phyloP scores from a whole-genome alignment of 2,888 invertebrate species.

The Eugnorisma glareosa region DNA sequence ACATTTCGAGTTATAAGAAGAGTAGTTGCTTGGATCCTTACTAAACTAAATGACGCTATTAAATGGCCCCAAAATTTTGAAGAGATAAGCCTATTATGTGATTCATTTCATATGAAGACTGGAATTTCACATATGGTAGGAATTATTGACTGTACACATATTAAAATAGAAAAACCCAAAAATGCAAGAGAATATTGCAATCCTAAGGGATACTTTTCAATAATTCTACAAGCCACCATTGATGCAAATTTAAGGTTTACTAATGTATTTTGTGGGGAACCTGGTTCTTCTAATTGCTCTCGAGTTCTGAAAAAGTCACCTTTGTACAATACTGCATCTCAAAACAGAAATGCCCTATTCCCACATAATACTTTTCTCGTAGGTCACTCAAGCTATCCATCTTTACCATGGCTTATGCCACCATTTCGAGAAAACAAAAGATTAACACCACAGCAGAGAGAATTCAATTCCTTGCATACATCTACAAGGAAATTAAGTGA shows the following conservation, averaged over 20 bases:
- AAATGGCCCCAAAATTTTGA: slow-evolving; percentile 79
- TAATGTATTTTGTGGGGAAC: slow-evolving; percentile 82
- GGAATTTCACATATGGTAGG: slow-evolving; percentile 80
- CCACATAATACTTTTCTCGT: slow-evolving; percentile 79
- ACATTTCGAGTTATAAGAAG: slow-evolving; percentile 81
- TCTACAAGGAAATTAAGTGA: slow-evolving; percentile 78
- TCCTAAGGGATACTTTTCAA: slow-evolving; percentile 80
- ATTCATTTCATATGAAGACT: slow-evolving; percentile 76
- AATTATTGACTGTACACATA: slow-evolving; percentile 79
- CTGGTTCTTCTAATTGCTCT: slow-evolving; percentile 79
- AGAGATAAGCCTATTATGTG: slow-evolving; percentile 74
- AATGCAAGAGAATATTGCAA: slow-evolving; percentile 80
- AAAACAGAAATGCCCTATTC: slow-evolving; percentile 76
- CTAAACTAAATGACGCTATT: slow-evolving; percentile 79
- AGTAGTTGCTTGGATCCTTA: slow-evolving; percentile 81
- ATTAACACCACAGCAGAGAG: slow-evolving; percentile 77
- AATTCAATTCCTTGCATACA: slow-evolving; percentile 78
- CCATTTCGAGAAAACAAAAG: slow-evolving; percentile 81
- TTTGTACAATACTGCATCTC: slow-evolving; percentile 76
- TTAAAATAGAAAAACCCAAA: slow-evolving; percentile 82
- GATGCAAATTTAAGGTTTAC: slow-evolving; percentile 80
- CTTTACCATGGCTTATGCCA: slow-evolving; percentile 80
- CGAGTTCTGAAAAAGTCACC: slow-evolving; percentile 80
- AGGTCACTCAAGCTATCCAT: slow-evolving; percentile 81
- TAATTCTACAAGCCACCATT: slow-evolving; percentile 80